Evolutionary conservation across 2,797 vertebrate species (phyloP), one percentile per base, ranked within the genome.

Genomic region (Anabas testudineus): DNA sequence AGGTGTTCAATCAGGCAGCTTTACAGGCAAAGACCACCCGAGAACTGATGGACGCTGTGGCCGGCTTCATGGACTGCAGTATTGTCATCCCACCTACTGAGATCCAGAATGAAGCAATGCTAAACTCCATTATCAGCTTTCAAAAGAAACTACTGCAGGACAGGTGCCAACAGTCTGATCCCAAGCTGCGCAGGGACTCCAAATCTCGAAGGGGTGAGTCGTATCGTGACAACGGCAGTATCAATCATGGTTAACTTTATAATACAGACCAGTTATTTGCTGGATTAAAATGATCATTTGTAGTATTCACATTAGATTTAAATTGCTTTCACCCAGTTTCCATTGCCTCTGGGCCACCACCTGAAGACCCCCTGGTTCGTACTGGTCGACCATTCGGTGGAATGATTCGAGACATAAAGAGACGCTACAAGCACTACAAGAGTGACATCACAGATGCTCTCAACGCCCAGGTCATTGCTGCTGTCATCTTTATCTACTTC

Each of bases 401-500:
- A 21, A 87, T 98, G 91, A 91, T 95, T 8, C 82, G 90, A 64
- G 98, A 99, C 87, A 80, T 98, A 28, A 88, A 90, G 80, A 93
- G 95, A 22, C 97, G 98, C 10, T 97, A 97, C 87, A 93, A 94
- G 57, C 88, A 94, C 80, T 99, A 99, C n/a, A 90, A 93, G 80
- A 98, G 97, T 13, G 97, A 99, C 90, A 94, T 99, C 90, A 96
- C 86, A 0, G 98, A 99, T 0, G 96, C 95, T 0, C 82, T 97
- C 0, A 96, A 91, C 13, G 73, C 93, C 2, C 97, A 98, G 86
- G 97, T 96, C 61, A 86, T 99, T 54, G 96, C 98, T 0, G 96
- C 97, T 0, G 88, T 97, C 85, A 98, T 99, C 88, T 99, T 99
- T 87, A 99, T 99, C 90, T 99, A 99, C 89, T 99, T 99, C 0